Conservation (phyloP, 2,888 invertebrate species). For the Pterobdella sp. region DNA sequence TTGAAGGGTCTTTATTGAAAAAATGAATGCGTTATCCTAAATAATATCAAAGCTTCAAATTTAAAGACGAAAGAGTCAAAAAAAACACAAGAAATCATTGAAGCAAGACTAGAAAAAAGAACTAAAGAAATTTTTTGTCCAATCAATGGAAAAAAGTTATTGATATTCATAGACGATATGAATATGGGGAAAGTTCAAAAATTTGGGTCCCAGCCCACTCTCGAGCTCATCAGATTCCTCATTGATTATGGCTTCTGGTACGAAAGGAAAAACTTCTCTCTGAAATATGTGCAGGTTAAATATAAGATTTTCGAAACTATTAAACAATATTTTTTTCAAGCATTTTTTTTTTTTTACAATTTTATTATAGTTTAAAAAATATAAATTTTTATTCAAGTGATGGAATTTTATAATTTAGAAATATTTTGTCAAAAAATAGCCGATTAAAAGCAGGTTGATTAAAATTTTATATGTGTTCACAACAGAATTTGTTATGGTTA, state of each 20-base stretch:
- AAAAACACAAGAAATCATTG: slow-evolving; percentile 66
- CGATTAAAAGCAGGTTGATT: no score
- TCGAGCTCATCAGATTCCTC: slow-evolving; percentile 76
- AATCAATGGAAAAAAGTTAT: slow-evolving; percentile 69
- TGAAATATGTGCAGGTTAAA: slow-evolving; percentile 68
- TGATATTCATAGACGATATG: slow-evolving; percentile 81
- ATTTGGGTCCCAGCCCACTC: slow-evolving; percentile 79
- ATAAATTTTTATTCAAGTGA: no score
- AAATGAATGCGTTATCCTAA: no score
- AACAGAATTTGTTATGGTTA: slow-evolving; percentile 54
- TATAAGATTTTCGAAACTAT: no score
- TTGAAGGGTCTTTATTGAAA: no score
- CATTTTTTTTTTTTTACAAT: no score
- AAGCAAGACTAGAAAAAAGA: slow-evolving; percentile 75
- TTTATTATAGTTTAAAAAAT: no score
- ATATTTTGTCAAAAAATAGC: no score
- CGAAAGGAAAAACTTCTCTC: slow-evolving; percentile 68
- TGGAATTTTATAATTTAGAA: no score
- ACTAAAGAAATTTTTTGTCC: slow-evolving; percentile 77
- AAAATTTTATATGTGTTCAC: not conserved
- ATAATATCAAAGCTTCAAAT: no score
- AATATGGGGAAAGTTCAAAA: slow-evolving; percentile 84
- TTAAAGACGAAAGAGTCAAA: not conserved
- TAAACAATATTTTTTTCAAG: no score
- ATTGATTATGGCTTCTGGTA: slow-evolving; percentile 85